phyloP scores from a whole-genome alignment of 2,888 invertebrate species.

The Lasioglossum villosulum region DNA sequence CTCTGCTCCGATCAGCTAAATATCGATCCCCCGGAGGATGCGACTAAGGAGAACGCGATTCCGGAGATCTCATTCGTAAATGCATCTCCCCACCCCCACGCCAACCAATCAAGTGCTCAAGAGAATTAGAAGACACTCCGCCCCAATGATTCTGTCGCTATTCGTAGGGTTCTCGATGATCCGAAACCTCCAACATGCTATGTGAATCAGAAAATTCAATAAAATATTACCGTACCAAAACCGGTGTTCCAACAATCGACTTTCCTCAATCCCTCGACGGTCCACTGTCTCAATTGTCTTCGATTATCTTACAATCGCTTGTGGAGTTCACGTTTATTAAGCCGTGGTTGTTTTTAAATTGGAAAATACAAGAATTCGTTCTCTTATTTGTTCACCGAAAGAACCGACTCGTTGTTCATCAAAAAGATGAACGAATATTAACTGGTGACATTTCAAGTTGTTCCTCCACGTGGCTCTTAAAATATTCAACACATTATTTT shows the following conservation, averaged over 20 bases:
- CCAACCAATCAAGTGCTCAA: slow-evolving; percentile 8
- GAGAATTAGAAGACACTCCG: background rate
- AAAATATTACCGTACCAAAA: background rate
- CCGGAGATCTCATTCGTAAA: background rate
- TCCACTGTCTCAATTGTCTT: background rate
- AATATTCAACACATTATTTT: background rate
- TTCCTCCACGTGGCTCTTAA: background rate
- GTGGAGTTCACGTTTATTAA: too few species aligned
- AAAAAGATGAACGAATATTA: background rate
- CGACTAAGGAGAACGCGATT: background rate
- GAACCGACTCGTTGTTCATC: background rate
- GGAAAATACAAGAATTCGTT: background rate
- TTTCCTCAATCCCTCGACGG: background rate
- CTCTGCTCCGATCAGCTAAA: background rate
- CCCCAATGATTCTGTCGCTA: slow-evolving; percentile 1
- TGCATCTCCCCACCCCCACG: background rate
- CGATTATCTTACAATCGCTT: background rate
- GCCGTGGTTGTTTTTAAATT: background rate
- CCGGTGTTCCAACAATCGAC: background rate
- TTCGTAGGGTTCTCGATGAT: background rate
- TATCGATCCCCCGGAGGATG: background rate
- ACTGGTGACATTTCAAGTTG: background rate
- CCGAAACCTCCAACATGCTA: slow-evolving; percentile 9
- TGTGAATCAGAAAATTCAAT: slow-evolving; percentile 8
- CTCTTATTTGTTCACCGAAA: background rate